Base-by-base conservation (phyloP, 2,113 vertebrate genomes). In the Bostrychus sinensis region DNA sequence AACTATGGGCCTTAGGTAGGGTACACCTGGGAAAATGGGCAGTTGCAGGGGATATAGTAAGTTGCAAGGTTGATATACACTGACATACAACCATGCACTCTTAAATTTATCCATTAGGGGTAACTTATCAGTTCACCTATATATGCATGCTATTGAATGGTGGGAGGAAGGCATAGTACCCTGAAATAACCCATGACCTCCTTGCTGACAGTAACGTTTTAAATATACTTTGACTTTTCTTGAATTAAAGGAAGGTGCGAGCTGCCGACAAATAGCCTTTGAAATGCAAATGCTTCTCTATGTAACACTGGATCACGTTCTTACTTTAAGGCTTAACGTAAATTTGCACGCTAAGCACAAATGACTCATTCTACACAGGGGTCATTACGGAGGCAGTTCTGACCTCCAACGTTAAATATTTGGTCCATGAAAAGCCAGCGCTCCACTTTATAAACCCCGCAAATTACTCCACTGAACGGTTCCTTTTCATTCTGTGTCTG, bases 391-490 rank as follows among this genome's bases (percentile, higher is more conserved):
- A 72, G 25, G 60, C 60, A 32, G 39, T 38, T 72, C 65, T 83
- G 80, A 83, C 77, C 74, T 88, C 81, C 67, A 80, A 30, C 67
- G 77, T 75, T 51, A 81, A 81, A 70, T 68, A 83, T 86, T 71
- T 80, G 70, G 63, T 4, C 65, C 75, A 71, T 86, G 45, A 66
- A 85, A 80, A 86, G 60, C 61, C 65, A 41, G 51, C 57, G 70
- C 75, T 56, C 72, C 58, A 41, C 39, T 79, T 53, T 57, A 62
- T 74, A 69, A 72, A 77, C 55, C 32, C 19, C 36, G 71, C 38
- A 79, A 84, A 76, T 83, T 83, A 82, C 30, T 70, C 45, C 37
- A 80, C 65, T 63, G 77, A 81, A 75, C 14, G 8, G 37, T 63
- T 71, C 68, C 72, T 81, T 89, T 84, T 85, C 66, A 77, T 76